phyloP scores from a whole-genome alignment of 2,888 invertebrate genomes.

The Metellina segmentata region DNA sequence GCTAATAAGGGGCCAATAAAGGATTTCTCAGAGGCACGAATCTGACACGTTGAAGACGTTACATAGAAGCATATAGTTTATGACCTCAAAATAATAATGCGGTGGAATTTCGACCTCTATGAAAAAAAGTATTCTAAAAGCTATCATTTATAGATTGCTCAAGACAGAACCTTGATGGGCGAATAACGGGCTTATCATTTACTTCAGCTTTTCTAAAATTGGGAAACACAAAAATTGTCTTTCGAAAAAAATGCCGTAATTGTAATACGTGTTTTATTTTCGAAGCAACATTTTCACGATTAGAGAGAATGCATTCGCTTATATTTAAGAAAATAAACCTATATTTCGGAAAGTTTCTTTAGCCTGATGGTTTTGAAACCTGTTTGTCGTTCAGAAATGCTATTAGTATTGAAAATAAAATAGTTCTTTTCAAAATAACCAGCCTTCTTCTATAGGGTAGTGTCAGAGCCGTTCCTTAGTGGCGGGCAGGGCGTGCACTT shows the following conservation, averaged over 20 bases:
- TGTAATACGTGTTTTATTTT: background rate
- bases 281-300: background rate
- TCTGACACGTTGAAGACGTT: constrained; percentile 8
- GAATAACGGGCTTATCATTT: constrained; percentile 46
- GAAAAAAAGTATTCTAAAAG: constrained; percentile 32
- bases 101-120: constrained; percentile 34
- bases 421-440: no score
- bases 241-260: background rate
- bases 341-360: no score
- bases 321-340: no score
- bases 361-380: no score
- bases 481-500: no score
- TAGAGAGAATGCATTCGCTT: background rate
- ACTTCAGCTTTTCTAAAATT: background rate
- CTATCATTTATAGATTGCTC: constrained; percentile 55
- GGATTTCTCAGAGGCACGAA: constrained; percentile 8
- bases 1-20: background rate
- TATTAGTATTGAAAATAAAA: no score
- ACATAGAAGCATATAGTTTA: constrained; percentile 29
- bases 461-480: no score
- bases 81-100: constrained; percentile 61
- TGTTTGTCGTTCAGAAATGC: no score
- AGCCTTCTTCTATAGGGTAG: no score
- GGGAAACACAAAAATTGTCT: constrained; percentile 1
- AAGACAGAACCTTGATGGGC: constrained; percentile 31